phyloP scores from a whole-genome alignment of 1,140 invertebrate species.

The Caerostris extrusa region DNA sequence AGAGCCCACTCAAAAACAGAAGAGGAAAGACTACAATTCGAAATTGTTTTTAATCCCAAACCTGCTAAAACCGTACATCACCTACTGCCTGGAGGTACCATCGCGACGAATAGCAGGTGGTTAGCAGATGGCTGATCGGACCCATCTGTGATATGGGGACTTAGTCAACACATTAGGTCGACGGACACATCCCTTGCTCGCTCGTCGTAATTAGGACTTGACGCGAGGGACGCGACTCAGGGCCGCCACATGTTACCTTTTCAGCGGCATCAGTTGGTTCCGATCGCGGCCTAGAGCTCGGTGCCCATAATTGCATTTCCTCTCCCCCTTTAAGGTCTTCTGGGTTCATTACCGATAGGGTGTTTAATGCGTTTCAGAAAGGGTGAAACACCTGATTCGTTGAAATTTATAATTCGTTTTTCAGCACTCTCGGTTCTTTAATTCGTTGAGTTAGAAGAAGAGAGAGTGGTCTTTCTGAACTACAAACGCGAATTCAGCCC shows the following conservation, averaged over 20 bases:
- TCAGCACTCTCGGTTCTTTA: too few species aligned
- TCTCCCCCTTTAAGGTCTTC: background rate
- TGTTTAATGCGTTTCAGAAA: slow-evolving; percentile 16
- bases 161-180: slow-evolving; percentile 73
- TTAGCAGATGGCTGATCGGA: slow-evolving; percentile 63
- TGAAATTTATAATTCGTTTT: background rate
- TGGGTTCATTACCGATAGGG: slow-evolving; percentile 18
- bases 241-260: slow-evolving; percentile 67
- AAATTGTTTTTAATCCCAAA: background rate
- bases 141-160: slow-evolving; percentile 73
- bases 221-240: slow-evolving; percentile 37
- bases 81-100: slow-evolving; percentile 1
- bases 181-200: slow-evolving; percentile 4
- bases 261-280: background rate
- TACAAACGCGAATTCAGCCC: too few species aligned
- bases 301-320: background rate
- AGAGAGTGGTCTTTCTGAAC: too few species aligned
- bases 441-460: too few species aligned
- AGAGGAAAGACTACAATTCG: background rate
- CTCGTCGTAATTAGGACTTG: slow-evolving; percentile 60
- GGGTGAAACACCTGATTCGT: slow-evolving; percentile 17
- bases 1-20: background rate
- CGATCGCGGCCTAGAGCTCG: background rate
- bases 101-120: slow-evolving; percentile 69
- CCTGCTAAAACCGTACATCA: slow-evolving; percentile 16